Evolutionary conservation across 2,797 vertebrate genomes (phyloP), one percentile per base, ranked within the genome.

Genomic region (Hafferia zeledoni): DNA sequence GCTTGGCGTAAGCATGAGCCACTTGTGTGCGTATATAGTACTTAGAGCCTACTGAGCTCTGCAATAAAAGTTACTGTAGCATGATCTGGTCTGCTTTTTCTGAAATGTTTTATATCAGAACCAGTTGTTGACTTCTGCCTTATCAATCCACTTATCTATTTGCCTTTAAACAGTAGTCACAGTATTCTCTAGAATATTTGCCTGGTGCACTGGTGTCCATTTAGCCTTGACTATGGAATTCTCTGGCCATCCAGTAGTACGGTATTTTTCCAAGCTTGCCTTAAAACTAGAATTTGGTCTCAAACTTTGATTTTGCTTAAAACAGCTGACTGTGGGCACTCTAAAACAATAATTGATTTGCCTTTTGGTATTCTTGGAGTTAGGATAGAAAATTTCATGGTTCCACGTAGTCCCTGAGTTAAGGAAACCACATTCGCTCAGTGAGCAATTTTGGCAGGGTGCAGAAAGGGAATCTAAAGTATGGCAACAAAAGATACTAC

Each of bases 111-210:
- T 88, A 17, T 88, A 83, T 94, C 39, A 24, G 63, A 91, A 90
- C 27, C 19, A 55, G 22, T 83, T 59, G 52, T 70, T 93, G 83
- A 60, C 52, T 67, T 31, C 56, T 83, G 52, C 31, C 70, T 88
- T 94, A 88, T 76, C 85, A 90, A 79, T 86, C 92, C 67, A 50
- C 67, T 78, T 78, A 8, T 84, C 83, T 89, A 81, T 95, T 87
- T 95, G 72, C 20, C 59, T 94, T 93, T 65, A 53, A 83, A 76
- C 33, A 27, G 69, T 78, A 90, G 74, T 65, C 79, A 17, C 0
- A 0, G 27, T 64, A 59, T 31, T 86, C n/a, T 69, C 11, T 35
- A 33, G 87, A 77, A 60, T 88, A 87, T 78, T 95, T 95, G 39
- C 61, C 59, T 72, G 43, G 7, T 55, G 57, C 23, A 24, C 28